Base-by-base conservation (phyloP, 1,140 invertebrate species). In the Sminthurides bifidus region DNA sequence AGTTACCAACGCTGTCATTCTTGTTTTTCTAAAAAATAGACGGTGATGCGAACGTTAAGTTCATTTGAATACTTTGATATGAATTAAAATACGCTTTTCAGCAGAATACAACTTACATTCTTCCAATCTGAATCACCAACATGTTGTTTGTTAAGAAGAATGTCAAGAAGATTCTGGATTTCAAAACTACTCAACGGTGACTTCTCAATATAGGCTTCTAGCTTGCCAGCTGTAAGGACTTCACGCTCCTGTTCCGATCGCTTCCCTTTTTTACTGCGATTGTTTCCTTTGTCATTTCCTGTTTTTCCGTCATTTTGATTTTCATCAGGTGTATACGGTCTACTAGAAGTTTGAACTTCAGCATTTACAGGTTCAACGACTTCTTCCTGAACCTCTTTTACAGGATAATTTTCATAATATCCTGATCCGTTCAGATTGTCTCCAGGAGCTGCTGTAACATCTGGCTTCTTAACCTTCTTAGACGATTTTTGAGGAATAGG, bases 81-180 rank as follows among this genome's bases (percentile, higher is more conserved):
- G n/a, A n/a, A n/a, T n/a, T n/a, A n/a, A n/a, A n/a, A n/a, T n/a
- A 6, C 35, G 35, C 4, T 52, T 35, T n/a, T 35, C 27, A 52
- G 26, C 3, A 37, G 8, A 52, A 35, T 23, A 26, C 46, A 29
- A 57, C 46, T 54, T 56, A 56, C 46, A 63, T 88, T 87, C 33
- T 82, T 84, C 88, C 89, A 92, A 63, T 89, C 85, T 21, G 83
- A 80, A 59, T 84, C 79, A 61, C 80, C 81, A 65, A 85, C 84
- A 66, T 85, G 80, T 68, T 87, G 84, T 67, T 88, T 89, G 70
- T 91, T 89, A 27, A 92, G 73, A 43, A 92, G 74, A 52, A 85
- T 79, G 69, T 92, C 87, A 66, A 91, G 91, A 12, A 92, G 74
- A 57, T 83, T 81, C 73, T 92, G 88, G 57, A 90, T 83, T 70